Base-by-base conservation (phyloP, 92 coral and sea anemone genomes). In the Zoanthus sociatus region DNA sequence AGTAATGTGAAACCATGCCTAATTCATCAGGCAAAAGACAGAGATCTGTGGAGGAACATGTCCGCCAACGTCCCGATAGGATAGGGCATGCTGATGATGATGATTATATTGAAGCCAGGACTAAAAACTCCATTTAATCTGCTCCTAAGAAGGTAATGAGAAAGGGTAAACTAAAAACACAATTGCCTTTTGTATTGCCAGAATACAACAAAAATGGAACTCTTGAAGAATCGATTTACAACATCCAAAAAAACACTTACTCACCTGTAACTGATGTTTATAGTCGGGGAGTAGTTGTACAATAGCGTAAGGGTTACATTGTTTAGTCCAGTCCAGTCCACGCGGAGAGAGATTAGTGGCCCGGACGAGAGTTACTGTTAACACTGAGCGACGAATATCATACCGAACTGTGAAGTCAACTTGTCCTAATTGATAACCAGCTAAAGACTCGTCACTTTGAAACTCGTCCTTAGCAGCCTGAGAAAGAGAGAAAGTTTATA, bases 231-330 rank as follows among this genome's bases (percentile, higher is more conserved):
- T 20, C n/a, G 66, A 4, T 9, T 63, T 13, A 16, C 69, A 20
- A 6, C 6, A 16, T 63, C 4, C 54, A 44, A 9, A 42, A 73
- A 45, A 46, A 81, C 2, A 81, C 85, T 45, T 46, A 81, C 85
- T 45, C 61, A 81, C 85, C 83, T 96, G 98, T 14, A 96, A 85
- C n/a, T 94, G 96, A 76, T 96, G 98, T 20, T 92, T 89, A 85
- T 92, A 96, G 77, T 96, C 98, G 14, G 98, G 98, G n/a, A 92
- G 92, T 3, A 96, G 88, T 73, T 92, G 95, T 3, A 96, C 84
- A 5, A 95, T 94, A 1, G 89, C 98, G 71, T 94, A 96, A 0
- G 98, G 98, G 66, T 92, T 94, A 33, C 96, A 93, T 3, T 90
- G 98, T 45, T 96, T 94, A 51, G 89, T 91, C 83, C 92, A 88